These are phyloP conservation scores for Drosophila rellima DNA, from an alignment of 2,888 invertebrate species.

Conservation along the genomic window DNA sequence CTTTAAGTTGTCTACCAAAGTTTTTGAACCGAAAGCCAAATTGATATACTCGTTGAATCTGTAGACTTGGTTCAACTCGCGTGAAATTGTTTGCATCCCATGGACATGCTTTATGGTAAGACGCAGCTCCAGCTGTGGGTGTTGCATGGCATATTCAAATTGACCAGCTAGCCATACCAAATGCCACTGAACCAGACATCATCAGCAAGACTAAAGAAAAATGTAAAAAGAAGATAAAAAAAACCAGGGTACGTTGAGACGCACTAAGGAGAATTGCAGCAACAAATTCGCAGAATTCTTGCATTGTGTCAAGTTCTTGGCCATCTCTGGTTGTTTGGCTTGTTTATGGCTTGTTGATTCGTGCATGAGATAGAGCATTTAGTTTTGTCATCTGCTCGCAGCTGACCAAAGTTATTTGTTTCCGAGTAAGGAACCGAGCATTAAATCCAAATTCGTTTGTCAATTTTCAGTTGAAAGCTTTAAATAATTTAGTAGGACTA, in stretches of 20 bases:
- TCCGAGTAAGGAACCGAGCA: neutral
- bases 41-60: constrained; percentile 59
- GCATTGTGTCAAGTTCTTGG: constrained; percentile 46
- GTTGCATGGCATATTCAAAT: constrained; percentile 78
- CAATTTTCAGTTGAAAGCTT: neutral
- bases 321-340: constrained; percentile 50
- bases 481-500: constrained; percentile 2
- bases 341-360: constrained; percentile 76
- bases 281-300: constrained; percentile 41
- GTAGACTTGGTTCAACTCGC: constrained; percentile 36
- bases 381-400: constrained; percentile 52
- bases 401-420: constrained; percentile 6
- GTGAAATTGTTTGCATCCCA: constrained; percentile 61
- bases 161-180: constrained; percentile 63
- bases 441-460: constrained; percentile 24
- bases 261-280: constrained; percentile 45
- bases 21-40: constrained; percentile 49
- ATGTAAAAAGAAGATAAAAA: neutral
- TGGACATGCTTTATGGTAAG: constrained; percentile 60
- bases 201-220: constrained; percentile 25
- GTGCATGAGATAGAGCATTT: constrained; percentile 68
- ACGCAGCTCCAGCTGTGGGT: constrained; percentile 34
- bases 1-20: constrained; percentile 63
- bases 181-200: constrained; percentile 58
- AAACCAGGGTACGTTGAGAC: constrained; percentile 25